phyloP scores from a whole-genome alignment of 2,797 vertebrate species.

The Trematocara caparti region DNA sequence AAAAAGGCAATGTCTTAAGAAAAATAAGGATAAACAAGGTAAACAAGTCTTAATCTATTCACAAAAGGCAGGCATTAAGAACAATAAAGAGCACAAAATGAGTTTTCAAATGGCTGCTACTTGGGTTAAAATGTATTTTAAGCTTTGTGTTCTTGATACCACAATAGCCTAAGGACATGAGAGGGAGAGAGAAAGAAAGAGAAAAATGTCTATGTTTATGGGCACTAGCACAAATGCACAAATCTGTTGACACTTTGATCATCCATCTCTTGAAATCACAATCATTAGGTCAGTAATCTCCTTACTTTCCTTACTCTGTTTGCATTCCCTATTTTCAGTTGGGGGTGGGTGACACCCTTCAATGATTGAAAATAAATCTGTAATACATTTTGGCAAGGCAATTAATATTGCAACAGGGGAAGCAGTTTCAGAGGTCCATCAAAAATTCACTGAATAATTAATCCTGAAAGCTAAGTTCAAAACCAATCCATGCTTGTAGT shows the following conservation, averaged over 20 bases:
- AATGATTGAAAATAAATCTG: conserved; percentile 69
- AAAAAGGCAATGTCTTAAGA: neutral
- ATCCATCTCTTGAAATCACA: conserved; percentile 6
- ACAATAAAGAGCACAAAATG: neutral
- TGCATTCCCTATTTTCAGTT: conserved; percentile 7
- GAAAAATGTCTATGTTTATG: neutral
- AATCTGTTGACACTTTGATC: neutral
- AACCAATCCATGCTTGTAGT: conserved; percentile 52
- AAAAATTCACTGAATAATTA: conserved; percentile 73
- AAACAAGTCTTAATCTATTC: neutral
- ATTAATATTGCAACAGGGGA: conserved; percentile 76
- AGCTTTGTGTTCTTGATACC: neutral
- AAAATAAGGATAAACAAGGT: neutral
- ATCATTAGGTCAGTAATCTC: conserved; percentile 23
- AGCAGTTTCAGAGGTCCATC: conserved; percentile 68
- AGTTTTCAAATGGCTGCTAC: neutral
- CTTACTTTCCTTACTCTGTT: conserved; percentile 20
- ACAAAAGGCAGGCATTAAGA: neutral
- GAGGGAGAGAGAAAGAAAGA: neutral
- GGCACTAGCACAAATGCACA: neutral
- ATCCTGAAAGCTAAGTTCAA: conserved; percentile 71
- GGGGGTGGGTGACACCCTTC: conserved; percentile 37
- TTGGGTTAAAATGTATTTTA: neutral
- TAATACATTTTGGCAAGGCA: conserved; percentile 71
- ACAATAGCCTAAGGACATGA: neutral